Conservation (phyloP, 2,113 vertebrate species). For the Gopherus evgoodei region DNA sequence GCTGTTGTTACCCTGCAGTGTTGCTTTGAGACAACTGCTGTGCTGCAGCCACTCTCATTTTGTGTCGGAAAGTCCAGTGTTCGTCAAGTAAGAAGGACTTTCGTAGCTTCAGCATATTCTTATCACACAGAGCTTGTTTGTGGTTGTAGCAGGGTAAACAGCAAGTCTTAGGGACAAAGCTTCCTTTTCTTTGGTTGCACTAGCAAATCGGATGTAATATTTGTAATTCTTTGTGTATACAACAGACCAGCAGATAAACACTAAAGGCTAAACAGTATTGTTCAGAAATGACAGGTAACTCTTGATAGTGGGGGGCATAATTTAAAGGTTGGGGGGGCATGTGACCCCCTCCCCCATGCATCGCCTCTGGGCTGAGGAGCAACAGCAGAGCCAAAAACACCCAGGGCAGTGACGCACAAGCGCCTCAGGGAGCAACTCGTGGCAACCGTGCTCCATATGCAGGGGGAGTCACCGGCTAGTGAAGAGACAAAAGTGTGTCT, state of each 20-base stretch:
- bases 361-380: neutral
- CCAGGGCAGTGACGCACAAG: neutral
- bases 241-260: slow-evolving; percentile 47
- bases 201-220: slow-evolving; percentile 64
- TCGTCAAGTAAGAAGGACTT: slow-evolving; percentile 10
- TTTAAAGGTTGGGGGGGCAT: too few species aligned
- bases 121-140: slow-evolving; percentile 52
- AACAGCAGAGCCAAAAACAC: neutral
- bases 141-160: slow-evolving; percentile 59
- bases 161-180: slow-evolving; percentile 53
- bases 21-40: slow-evolving; percentile 29
- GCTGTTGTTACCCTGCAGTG: slow-evolving; percentile 10
- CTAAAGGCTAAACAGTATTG: neutral
- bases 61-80: neutral
- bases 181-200: slow-evolving; percentile 63
- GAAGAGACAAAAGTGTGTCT: neutral
- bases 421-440: neutral
- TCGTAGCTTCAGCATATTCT: neutral
- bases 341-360: too few species aligned
- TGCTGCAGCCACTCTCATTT: neutral
- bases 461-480: neutral
- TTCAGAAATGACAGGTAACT: too few species aligned
- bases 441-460: neutral
- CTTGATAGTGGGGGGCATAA: too few species aligned
- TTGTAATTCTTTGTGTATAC: slow-evolving; percentile 62